Conservation (phyloP, 2,797 vertebrate species). For the Acanthurus lineatus region DNA sequence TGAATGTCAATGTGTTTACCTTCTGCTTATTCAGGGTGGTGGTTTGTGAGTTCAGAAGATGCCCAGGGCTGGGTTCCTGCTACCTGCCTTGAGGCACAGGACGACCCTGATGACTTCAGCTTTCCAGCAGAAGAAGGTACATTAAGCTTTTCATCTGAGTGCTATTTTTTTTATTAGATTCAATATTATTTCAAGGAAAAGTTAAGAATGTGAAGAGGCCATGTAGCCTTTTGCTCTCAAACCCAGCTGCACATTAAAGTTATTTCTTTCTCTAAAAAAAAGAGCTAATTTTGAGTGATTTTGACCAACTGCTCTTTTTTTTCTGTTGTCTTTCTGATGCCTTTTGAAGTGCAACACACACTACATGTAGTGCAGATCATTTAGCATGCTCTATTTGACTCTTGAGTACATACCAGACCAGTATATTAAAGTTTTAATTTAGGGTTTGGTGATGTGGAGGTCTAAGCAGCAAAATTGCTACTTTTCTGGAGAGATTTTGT, state of each 20-base stretch:
- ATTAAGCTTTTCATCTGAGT: neutral
- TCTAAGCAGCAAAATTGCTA: neutral
- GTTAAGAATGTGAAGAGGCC: neutral
- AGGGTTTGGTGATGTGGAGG: neutral
- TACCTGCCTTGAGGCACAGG: conserved; percentile 96
- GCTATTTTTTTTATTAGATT: neutral
- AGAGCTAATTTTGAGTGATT: neutral
- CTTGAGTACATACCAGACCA: no score
- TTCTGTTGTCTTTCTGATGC: neutral
- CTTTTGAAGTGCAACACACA: conserved; percentile 1
- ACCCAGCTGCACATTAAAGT: neutral
- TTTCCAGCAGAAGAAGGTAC: conserved; percentile 96
- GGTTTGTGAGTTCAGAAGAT: conserved; percentile 96
- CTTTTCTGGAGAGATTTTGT: neutral
- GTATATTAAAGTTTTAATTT: no score
- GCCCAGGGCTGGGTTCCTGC: conserved; percentile 99
- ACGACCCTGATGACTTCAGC: conserved; percentile 94
- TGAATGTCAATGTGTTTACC: neutral
- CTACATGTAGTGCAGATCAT: neutral
- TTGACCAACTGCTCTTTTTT: neutral
- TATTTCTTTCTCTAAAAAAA: neutral
- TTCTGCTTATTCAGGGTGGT: conserved; percentile 89
- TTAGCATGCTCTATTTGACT: neutral
- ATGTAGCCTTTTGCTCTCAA: conserved; percentile 2
- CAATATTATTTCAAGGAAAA: neutral